phyloP scores from a whole-genome alignment of 2,797 vertebrate species.

The Sebastes jordani region DNA sequence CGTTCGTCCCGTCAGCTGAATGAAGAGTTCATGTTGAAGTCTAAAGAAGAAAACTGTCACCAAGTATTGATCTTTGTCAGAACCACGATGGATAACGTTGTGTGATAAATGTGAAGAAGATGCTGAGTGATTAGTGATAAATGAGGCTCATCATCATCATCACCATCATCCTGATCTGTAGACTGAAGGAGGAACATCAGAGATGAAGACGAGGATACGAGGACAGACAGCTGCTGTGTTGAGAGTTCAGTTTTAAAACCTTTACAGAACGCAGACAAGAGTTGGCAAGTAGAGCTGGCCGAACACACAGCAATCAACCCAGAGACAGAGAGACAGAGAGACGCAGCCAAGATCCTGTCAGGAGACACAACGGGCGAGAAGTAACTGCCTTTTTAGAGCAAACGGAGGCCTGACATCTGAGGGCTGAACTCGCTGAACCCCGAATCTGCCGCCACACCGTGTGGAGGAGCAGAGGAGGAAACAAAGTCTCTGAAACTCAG shows the following conservation, averaged over 20 bases:
- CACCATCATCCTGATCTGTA: neutral
- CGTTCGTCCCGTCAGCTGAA: neutral
- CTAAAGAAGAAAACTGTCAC: too few relatives aligned
- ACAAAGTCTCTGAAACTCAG: too few relatives aligned
- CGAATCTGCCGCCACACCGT: neutral
- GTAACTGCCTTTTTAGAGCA: conserved; percentile 12
- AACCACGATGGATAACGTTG: neutral
- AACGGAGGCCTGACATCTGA: conserved; percentile 1
- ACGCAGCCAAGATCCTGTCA: conserved; percentile 28
- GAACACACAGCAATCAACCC: conserved; percentile 1
- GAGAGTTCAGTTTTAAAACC: neutral
- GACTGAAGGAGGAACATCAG: neutral
- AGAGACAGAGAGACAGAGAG: neutral
- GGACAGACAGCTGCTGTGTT: neutral
- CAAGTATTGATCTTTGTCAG: neutral
- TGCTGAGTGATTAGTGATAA: neutral
- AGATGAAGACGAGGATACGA: neutral
- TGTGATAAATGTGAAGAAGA: neutral
- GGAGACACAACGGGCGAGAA: neutral
- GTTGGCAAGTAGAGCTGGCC: conserved; percentile 12
- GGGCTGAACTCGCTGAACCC: neutral
- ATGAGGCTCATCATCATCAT: neutral
- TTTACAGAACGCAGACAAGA: conserved; percentile 8
- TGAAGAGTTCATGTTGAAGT: neutral
- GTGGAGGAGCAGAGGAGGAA: neutral